Evolutionary conservation across 2,113 vertebrate genomes (phyloP).

Genomic region (Turdus rufiventris): DNA sequence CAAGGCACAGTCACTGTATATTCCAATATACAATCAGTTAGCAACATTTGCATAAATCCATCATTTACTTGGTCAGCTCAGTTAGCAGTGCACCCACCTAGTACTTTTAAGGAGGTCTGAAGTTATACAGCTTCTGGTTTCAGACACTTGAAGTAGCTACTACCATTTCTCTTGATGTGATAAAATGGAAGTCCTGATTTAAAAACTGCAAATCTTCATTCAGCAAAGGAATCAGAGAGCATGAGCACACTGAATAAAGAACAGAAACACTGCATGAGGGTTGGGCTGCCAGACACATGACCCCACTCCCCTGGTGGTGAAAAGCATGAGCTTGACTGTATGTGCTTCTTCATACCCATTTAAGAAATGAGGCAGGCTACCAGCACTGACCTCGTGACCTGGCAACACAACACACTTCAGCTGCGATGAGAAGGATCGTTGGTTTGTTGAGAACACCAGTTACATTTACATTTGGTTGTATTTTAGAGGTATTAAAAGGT

Average conservation of each 20-base stretch:
- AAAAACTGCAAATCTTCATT: not conserved
- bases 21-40: not conserved
- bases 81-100: not conserved
- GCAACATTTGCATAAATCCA: not conserved
- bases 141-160: not conserved
- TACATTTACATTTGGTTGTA: not conserved
- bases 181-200: not conserved
- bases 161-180: not conserved
- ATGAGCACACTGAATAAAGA: not conserved
- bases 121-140: not conserved
- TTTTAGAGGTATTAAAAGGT: not conserved
- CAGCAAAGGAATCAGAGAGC: not conserved
- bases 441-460: not conserved
- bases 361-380: not conserved
- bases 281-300: not conserved
- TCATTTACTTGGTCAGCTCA: not conserved
- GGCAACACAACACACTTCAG: not conserved
- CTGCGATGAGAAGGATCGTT: not conserved
- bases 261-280: not conserved
- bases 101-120: not conserved
- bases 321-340: not conserved
- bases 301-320: not conserved
- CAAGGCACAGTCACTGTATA: not conserved
- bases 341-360: not conserved
- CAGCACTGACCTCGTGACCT: not conserved